Evolutionary conservation across 2,797 vertebrate species (phyloP), one percentile per base, ranked within the genome.

Genomic region (Sebastes wilsoni): DNA sequence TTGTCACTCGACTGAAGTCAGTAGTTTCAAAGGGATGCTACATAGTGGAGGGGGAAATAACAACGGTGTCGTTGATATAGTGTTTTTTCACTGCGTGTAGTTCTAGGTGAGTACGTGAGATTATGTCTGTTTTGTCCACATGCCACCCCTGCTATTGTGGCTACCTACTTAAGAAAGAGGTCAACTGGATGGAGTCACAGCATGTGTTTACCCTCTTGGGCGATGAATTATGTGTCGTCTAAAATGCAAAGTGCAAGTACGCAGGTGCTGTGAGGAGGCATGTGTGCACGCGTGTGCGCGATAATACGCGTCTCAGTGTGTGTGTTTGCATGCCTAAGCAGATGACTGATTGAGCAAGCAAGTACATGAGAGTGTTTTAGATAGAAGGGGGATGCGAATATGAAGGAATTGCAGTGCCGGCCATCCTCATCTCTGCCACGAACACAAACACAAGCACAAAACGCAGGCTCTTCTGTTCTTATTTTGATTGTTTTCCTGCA

Each of bases 131-230:
- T 88, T 82, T 86, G 90, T 87, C 88, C 87, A 81, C 81, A 88
- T 79, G 81, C 70, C 83, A 76, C 68, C 64, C 12, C 77, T 49
- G 70, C 78, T 77, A 81, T 81, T 89, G 82, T 87, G 77, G 87
- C 88, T 92, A 88, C 87, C 90, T 88, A 84, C 88, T 88, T 90
- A 82, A 89, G 87, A 94, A 93, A 87, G 89, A 94, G 92, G 93
- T 94, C 92, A 92, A 90, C 86, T 85, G 86, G 92, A 91, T 89
- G 89, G 87, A 93, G 87, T 83, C 90, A 20, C 90, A 91, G 91
- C 89, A 46, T 92, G 90, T 81, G 79, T 88, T 88, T 82, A 81
- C 75, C 80, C 88, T 89, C 89, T 65, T 49, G 82, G 85, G 89
- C 87, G 46, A 90, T 82, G 84, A 94, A 94, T 94, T 88, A 93